Percentiles rank a stretch among this genome's conserved stretches.
phyloP scores from a whole-genome alignment of 2,888 invertebrate species.

The Agrotis segetum region DNA sequence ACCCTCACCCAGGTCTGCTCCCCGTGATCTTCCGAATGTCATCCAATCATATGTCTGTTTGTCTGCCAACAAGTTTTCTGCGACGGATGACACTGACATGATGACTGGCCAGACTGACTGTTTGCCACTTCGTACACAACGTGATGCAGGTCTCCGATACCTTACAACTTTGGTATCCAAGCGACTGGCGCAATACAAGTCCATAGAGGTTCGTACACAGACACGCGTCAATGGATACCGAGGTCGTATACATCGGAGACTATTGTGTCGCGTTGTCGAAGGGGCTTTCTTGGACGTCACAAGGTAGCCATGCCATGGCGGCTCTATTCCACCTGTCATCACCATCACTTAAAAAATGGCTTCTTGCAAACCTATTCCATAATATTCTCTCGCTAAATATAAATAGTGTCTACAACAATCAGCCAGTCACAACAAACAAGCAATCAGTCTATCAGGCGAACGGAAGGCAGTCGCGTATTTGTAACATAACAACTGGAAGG shows the following conservation, averaged over 20 bases:
- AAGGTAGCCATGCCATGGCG: neutral
- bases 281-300: no score
- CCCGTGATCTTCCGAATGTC: neutral
- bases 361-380: neutral
- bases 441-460: constrained; percentile 39
- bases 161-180: no score
- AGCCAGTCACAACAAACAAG: constrained; percentile 31
- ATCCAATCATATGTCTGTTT: neutral
- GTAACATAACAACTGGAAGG: constrained; percentile 19
- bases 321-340: neutral
- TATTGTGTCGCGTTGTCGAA: no score
- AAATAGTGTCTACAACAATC: constrained; percentile 18
- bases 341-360: rapidly evolving
- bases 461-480: constrained; percentile 38
- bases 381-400: constrained; percentile 9
- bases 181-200: no score
- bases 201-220: no score
- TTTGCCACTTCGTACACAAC: no score
- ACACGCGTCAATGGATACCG: no score
- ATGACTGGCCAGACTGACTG: no score
- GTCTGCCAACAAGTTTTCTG: neutral
- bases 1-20: neutral
- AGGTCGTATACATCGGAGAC: no score
- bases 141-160: no score
- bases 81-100: no score